A percentile compares a stretch with the other conserved stretches of the same genome.
Conservation (phyloP, 2,113 vertebrate genomes). For the Furnarius figulus region DNA sequence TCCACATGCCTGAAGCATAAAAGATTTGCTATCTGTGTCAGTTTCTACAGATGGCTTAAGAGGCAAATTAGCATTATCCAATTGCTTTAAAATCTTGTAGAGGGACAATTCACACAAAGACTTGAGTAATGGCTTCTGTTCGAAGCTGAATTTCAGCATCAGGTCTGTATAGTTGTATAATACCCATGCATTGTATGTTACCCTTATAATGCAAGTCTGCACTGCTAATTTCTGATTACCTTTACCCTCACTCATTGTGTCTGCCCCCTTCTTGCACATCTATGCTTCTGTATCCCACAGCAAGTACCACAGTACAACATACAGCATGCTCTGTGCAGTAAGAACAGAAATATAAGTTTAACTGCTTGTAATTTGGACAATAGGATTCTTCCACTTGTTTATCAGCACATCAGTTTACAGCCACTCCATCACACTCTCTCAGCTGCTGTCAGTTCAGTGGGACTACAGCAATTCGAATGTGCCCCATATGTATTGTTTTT, state of each 20-base stretch:
- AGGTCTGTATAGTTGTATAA: neutral
- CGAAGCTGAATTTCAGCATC: neutral
- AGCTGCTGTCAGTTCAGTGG: neutral
- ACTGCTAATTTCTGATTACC: neutral
- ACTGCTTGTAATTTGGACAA: neutral
- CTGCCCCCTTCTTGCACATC: neutral
- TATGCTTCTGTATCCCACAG: neutral
- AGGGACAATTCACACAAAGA: conserved; percentile 8
- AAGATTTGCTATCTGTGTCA: conserved; percentile 54
- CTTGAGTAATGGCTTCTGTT: neutral
- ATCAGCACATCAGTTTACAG: neutral
- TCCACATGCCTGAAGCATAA: conserved; percentile 47
- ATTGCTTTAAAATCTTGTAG: conserved; percentile 26
- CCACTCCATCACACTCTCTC: neutral
- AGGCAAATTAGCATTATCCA: conserved; percentile 17
- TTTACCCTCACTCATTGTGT: neutral
- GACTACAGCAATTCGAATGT: neutral
- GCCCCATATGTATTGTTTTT: accelerated
- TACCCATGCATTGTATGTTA: neutral
- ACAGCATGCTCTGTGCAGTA: neutral
- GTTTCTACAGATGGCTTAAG: conserved; percentile 23
- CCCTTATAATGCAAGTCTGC: neutral
- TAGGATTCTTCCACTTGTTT: neutral
- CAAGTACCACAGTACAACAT: neutral
- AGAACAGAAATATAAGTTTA: neutral